A percentile compares a stretch with the other conserved stretches of the same genome.
Conservation (phyloP, 1,140 invertebrate species). For the Drosophila carrolli region DNA sequence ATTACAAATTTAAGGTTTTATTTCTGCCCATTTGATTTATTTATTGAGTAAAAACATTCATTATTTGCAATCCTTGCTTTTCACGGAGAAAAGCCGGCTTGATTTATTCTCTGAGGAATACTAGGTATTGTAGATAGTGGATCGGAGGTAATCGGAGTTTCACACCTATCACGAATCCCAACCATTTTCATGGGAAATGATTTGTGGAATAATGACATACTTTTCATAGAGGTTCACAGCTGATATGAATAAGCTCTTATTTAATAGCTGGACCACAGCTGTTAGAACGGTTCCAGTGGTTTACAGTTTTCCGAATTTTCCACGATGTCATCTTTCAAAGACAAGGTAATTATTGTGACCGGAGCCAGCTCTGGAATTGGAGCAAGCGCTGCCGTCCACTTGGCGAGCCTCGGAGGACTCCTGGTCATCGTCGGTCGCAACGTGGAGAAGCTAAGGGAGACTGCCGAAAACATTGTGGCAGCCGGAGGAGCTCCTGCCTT, state of each 20-base stretch:
- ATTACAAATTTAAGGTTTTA: too few relatives aligned
- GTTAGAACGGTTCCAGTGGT: not conserved
- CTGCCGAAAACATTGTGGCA: constrained; percentile 86
- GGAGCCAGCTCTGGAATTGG: constrained; percentile 96
- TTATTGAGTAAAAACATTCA: too few relatives aligned
- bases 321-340: constrained; percentile 86
- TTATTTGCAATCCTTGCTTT: too few relatives aligned
- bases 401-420: constrained; percentile 90
- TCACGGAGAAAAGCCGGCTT: too few relatives aligned
- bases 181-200: too few relatives aligned
- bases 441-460: constrained; percentile 86
- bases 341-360: constrained; percentile 90
- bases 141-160: too few relatives aligned
- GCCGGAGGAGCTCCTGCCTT: constrained; percentile 45
- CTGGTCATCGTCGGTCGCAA: constrained; percentile 91
- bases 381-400: constrained; percentile 90
- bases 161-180: too few relatives aligned
- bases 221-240: constrained; percentile 35
- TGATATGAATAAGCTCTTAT: constrained; percentile 38
- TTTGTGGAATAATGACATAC: too few relatives aligned
- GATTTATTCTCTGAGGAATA: too few relatives aligned
- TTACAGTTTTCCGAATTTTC: not conserved
- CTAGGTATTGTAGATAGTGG: too few relatives aligned
- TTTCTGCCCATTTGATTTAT: too few relatives aligned
- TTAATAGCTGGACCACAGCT: constrained; percentile 22